Percentiles rank a stretch among this genome's conserved stretches.
These are phyloP conservation scores for Crotophaga sulcirostris DNA, from an alignment of 2,113 vertebrate genomes.

Conservation along the genomic window DNA sequence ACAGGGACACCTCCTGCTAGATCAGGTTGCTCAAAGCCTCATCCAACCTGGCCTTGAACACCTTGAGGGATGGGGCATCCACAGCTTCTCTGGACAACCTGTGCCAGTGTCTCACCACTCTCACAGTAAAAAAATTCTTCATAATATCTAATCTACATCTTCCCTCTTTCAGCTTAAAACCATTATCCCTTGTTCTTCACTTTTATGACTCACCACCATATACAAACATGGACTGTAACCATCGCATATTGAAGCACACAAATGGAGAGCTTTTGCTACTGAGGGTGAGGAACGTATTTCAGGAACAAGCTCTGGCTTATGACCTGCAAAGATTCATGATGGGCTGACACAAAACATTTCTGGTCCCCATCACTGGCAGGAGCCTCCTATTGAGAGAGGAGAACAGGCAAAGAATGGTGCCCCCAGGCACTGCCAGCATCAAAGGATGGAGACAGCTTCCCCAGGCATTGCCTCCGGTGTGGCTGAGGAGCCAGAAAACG, in stretches of 20 bases:
- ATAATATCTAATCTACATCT: no score
- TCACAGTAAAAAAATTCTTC: no score
- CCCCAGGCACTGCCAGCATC: not conserved
- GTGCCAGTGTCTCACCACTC: no score
- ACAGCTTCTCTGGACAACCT: no score
- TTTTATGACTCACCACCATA: not conserved
- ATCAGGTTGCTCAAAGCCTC: no score
- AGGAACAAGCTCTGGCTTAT: not conserved
- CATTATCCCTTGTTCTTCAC: not conserved
- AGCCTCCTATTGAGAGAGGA: not conserved
- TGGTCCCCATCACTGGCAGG: not conserved
- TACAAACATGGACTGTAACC: not conserved
- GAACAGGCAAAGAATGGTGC: not conserved
- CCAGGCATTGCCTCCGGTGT: not conserved
- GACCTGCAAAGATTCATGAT: not conserved
- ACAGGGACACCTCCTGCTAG: no score
- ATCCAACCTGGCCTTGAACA: no score
- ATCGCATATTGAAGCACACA: not conserved
- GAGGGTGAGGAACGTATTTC: not conserved
- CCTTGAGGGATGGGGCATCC: no score
- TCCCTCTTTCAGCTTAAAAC: no score
- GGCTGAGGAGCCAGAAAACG: rapidly evolving
- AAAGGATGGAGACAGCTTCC: not conserved
- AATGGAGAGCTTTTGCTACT: not conserved
- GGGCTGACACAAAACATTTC: not conserved